Base-by-base conservation (phyloP, 2,888 invertebrate genomes). In the Diaperis boleti region DNA sequence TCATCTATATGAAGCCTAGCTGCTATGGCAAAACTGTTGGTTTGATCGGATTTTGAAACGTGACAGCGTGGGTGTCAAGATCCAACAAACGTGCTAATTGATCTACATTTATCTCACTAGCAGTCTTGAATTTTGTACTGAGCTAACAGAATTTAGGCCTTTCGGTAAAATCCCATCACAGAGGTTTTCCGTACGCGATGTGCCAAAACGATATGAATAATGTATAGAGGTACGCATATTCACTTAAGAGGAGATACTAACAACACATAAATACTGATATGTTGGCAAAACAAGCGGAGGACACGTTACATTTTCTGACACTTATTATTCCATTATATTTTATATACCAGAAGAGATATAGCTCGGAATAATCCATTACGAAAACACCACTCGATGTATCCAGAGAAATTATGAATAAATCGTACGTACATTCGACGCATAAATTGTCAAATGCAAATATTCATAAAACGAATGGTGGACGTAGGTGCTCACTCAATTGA, bases 41-140 rank as follows among this genome's bases (percentile, higher is more conserved):
- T 56, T 55, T 26, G 10, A 39, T 57, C 35, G 49, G 50, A 62
- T 47, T 37, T 49, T 57, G 49, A 55, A 39, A 55, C 42, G 29
- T 33, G 4, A 31, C 17, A 14, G 15, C 5, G 11, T 3, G 14
- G 8, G 17, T 3, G 10, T 55, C 56, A 45, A 56, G 33, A 59
- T 49, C 59, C 47, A 57, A 57, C 26, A 47, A 49, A 37, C 55
- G 39, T 8, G 29, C 55, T 64, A 60, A 55, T 57, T 55, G 47
- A 15, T 54, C 45, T 47, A 52, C 20, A 41, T 54, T 45, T 61
- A 69, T 68, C 61, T 57, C 61, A 72, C 66, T 72, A 71, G 22
- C 74, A 76, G 74, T 76, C 75, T 76, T 72, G 42, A 69, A 69
- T 71, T 75, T 74, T 75, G 73, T 74, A 74, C 74, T 73, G 73